Evolutionary conservation across 2,888 invertebrate genomes (phyloP).

Genomic region (Alsophila aescularia): DNA sequence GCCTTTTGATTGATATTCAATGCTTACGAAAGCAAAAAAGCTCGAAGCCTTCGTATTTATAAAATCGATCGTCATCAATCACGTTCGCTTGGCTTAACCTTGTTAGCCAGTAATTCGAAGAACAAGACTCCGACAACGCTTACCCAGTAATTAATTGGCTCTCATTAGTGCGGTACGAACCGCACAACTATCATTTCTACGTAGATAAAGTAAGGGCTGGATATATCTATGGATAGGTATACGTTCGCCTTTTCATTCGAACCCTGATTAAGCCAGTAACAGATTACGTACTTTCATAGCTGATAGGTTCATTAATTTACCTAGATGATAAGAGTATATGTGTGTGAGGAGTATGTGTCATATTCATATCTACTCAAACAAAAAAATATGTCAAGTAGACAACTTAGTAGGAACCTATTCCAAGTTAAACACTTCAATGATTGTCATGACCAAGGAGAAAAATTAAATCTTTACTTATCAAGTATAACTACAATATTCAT

Average conservation of each 20-base stretch:
- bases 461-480: too few relatives aligned
- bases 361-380: too few relatives aligned
- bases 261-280: slow-evolving; percentile 35
- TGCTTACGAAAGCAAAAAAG: slow-evolving; percentile 11
- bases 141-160: slow-evolving; percentile 28
- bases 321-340: too few relatives aligned
- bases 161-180: slow-evolving; percentile 18
- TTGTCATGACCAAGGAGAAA: too few relatives aligned
- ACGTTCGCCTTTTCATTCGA: slow-evolving; percentile 31
- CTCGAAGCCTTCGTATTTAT: slow-evolving; percentile 5
- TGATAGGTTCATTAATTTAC: slow-evolving; percentile 34
- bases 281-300: slow-evolving; percentile 33
- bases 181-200: slow-evolving; percentile 17
- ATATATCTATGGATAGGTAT: background rate
- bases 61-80: slow-evolving; percentile 23
- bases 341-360: too few relatives aligned
- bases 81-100: slow-evolving; percentile 22
- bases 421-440: too few relatives aligned
- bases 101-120: slow-evolving; percentile 20
- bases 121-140: slow-evolving; percentile 19
- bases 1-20: background rate
- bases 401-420: too few relatives aligned
- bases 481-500: too few relatives aligned
- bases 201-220: slow-evolving; percentile 8
- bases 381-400: too few relatives aligned